Base-by-base conservation (phyloP, 2,888 invertebrate genomes). In the Arrhopalites spinosus region DNA sequence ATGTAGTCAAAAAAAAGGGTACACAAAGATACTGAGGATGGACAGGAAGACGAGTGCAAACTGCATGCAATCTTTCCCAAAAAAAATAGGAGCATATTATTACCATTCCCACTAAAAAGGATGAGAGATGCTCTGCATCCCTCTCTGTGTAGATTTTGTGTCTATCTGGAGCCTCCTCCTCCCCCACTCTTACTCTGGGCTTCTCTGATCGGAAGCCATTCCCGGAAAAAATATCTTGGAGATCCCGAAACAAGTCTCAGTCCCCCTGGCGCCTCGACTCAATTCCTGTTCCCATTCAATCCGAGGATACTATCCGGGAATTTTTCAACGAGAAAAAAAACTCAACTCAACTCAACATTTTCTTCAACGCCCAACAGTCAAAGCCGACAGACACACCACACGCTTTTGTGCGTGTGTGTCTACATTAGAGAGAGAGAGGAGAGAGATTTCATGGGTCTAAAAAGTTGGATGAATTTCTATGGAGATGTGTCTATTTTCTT, bases 261-360 rank as follows among this genome's bases (percentile, higher is more conserved):
- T 71, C 78, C 78, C 78, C 78, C 76, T 77, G 77, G 76, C 76
- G 78, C 36, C 70, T 70, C 70, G 20, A 1, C 64, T 56, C 56
- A 63, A 56, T 53, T 67, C 45, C 67, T 74, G 17, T 30, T 27
- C 56, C 74, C 66, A 50, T 74, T 59, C 45, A 59, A 64, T 72
- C 61, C 63, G 8, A 61, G 17, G 13, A 25, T 61, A 8, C 23
- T 53, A 23, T 45, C 45, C 53, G 2, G 25, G 63, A 45, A 72
- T 61, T 63, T 64, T 63, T 59, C 47, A 29, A n/a, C n/a, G n/a
- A n/a, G n/a, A n/a, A n/a, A n/a, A n/a, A n/a, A n/a, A n/a, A n/a
- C n/a, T n/a, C n/a, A n/a, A n/a, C n/a, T n/a, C 47, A 59, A 72
- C 74, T 59, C 59, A 59, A 59, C 50, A 59, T 59, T 25, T 23